phyloP scores from a whole-genome alignment of 2,113 vertebrate species.

The Xiphophorus couchianus region DNA sequence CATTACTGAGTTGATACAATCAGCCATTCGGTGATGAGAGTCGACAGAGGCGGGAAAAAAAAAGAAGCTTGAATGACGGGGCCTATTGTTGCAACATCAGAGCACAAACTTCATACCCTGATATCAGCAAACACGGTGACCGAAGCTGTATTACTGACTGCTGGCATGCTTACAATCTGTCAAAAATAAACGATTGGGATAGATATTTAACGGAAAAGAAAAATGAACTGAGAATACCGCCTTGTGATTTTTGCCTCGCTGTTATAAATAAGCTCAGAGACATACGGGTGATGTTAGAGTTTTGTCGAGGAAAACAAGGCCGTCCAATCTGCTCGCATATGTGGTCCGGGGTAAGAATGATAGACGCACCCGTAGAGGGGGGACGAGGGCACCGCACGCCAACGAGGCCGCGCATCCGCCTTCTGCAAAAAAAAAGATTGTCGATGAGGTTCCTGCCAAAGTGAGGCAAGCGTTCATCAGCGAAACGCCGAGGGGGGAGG shows the following conservation, averaged over 20 bases:
- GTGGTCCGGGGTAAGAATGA: background rate
- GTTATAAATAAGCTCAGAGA: background rate
- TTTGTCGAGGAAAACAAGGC: constrained; percentile 10
- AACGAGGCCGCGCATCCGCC: background rate
- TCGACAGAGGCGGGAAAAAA: constrained; percentile 9
- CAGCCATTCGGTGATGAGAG: constrained; percentile 60
- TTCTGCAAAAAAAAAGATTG: background rate
- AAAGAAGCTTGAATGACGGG: constrained; percentile 12
- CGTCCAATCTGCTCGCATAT: background rate
- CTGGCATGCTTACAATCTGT: background rate
- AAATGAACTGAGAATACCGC: background rate
- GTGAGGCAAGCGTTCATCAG: constrained; percentile 22
- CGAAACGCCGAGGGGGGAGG: constrained; percentile 1
- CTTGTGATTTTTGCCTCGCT: background rate
- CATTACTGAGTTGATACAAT: constrained; percentile 72
- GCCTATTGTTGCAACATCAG: constrained; percentile 1
- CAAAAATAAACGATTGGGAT: background rate
- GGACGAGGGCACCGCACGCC: background rate
- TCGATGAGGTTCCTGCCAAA: constrained; percentile 12
- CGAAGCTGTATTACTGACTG: background rate
- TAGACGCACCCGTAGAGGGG: background rate
- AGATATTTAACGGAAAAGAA: background rate
- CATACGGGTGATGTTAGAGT: background rate
- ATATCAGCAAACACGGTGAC: constrained; percentile 6
- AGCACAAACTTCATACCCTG: background rate